Conservation (phyloP, 2,888 invertebrate species). For the Arge pagana region DNA sequence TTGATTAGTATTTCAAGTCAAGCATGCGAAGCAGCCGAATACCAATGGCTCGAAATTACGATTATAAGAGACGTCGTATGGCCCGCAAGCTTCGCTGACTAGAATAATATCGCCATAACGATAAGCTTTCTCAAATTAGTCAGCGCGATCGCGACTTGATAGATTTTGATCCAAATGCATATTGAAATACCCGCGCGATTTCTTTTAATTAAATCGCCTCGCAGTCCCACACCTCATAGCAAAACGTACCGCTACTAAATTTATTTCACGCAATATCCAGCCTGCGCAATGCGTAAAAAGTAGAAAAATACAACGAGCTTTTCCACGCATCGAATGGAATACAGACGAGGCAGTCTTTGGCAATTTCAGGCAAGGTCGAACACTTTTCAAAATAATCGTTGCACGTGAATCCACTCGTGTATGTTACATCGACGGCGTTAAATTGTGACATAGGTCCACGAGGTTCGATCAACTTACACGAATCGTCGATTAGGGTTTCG, state of each 20-base stretch:
- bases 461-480: too few relatives aligned
- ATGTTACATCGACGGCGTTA: too few relatives aligned
- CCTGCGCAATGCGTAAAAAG: not conserved
- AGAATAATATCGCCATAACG: conserved; percentile 17
- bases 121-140: conserved; percentile 21
- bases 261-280: not conserved
- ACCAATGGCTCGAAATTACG: conserved; percentile 40
- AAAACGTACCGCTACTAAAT: not conserved
- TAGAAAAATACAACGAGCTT: conserved; percentile 3
- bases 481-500: too few relatives aligned
- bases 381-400: too few relatives aligned
- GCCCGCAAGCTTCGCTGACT: conserved; percentile 19
- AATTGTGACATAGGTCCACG: too few relatives aligned
- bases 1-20: conserved; percentile 39
- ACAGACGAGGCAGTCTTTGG: conserved; percentile 8
- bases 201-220: not conserved
- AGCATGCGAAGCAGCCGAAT: conserved; percentile 33
- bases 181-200: too few relatives aligned
- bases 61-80: conserved; percentile 28
- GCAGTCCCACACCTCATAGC: not conserved
- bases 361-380: conserved; percentile 7
- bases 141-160: conserved; percentile 5
- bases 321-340: not conserved
- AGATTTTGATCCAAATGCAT: too few relatives aligned
- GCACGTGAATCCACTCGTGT: too few relatives aligned